Evolutionary conservation across 2,797 vertebrate species (phyloP).

Genomic region (Pseudotriccus pelzelni): DNA sequence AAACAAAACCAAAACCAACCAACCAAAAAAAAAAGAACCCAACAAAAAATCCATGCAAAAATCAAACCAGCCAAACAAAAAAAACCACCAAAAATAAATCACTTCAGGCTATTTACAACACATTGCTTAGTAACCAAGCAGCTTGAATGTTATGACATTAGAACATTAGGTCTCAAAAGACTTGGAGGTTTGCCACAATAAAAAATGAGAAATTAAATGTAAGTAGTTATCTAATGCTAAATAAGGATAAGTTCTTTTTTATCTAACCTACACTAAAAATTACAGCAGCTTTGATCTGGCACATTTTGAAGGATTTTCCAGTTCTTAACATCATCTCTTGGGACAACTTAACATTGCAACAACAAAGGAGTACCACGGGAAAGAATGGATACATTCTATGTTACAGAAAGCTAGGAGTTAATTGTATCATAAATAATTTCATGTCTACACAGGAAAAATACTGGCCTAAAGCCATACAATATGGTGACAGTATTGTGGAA

Average conservation of each 20-base stretch:
- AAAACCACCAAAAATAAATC: neutral
- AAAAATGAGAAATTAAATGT: neutral
- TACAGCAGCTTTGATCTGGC: neutral
- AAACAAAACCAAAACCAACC: neutral
- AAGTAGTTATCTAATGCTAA: neutral
- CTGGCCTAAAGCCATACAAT: neutral
- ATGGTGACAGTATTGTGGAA: neutral
- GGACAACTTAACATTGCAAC: neutral
- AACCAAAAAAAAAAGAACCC: neutral
- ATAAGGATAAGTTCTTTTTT: neutral
- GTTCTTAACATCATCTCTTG: neutral
- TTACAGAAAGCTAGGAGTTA: neutral
- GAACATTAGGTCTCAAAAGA: neutral
- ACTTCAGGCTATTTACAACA: neutral
- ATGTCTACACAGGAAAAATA: neutral
- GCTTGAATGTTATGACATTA: neutral
- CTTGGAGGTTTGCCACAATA: neutral
- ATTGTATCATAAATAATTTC: neutral
- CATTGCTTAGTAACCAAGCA: neutral
- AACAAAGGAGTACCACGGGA: neutral
- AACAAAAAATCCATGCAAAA: neutral
- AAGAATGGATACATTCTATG: neutral
- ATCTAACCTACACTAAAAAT: neutral
- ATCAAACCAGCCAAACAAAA: neutral
- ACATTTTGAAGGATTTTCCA: neutral